phyloP scores from a whole-genome alignment of 2,888 invertebrate genomes.

The Hyposoter dolosus region DNA sequence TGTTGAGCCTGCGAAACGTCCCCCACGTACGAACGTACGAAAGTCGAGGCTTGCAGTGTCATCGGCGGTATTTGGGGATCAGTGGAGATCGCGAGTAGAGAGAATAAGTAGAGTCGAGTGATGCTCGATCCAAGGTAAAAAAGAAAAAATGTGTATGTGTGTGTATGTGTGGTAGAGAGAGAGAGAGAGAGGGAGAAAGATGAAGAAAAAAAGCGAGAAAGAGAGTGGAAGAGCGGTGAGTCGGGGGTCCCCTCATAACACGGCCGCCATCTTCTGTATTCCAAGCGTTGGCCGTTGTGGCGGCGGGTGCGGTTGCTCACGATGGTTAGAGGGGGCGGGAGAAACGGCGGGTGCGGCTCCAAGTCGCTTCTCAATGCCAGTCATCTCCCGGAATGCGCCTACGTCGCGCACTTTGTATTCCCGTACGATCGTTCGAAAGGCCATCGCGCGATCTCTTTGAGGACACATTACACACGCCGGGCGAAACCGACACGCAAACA shows the following conservation, averaged over 20 bases:
- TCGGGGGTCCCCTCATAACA: constrained; percentile 76
- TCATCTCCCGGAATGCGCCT: constrained; percentile 83
- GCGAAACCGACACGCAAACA: constrained; percentile 46
- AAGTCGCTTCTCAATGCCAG: constrained; percentile 83
- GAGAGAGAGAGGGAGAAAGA: constrained; percentile 24
- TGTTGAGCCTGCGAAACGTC: constrained; percentile 60
- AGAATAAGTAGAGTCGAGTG: constrained; percentile 46
- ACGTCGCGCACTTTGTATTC: constrained; percentile 82
- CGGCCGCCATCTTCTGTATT: constrained; percentile 84
- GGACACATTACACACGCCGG: constrained; percentile 72
- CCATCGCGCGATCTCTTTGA: constrained; percentile 79
- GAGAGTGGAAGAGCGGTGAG: constrained; percentile 39
- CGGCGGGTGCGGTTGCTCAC: constrained; percentile 56
- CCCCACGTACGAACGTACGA: constrained; percentile 61
- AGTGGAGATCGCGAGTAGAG: constrained; percentile 51
- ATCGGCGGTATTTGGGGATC: constrained; percentile 49
- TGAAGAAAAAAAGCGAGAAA: constrained; percentile 48
- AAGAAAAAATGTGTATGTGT: neutral
- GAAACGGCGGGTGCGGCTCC: constrained; percentile 76
- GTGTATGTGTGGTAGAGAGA: neutral
- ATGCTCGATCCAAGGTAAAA: constrained; percentile 42
- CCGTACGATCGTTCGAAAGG: constrained; percentile 75
- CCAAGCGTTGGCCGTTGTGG: constrained; percentile 78
- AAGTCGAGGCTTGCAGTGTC: constrained; percentile 54
- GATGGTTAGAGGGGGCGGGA: constrained; percentile 67